Evolutionary conservation across 2,888 invertebrate genomes (phyloP).

Genomic region (Eubasilissa splendida): DNA sequence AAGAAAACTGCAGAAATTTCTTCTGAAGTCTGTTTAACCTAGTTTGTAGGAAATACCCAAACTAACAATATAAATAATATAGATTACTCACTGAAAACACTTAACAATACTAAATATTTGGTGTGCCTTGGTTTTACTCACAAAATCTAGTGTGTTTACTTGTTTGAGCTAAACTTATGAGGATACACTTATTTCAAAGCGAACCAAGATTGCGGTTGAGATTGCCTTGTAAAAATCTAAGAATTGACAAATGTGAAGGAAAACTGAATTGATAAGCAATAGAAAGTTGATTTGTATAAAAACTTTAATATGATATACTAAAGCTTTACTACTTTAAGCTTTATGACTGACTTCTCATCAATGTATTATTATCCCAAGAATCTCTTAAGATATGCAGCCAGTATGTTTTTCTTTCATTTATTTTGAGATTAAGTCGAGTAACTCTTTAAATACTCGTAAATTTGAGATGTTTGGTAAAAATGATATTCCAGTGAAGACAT

Average conservation of each 20-base stretch:
- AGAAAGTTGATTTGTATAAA: constrained; percentile 59
- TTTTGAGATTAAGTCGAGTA: constrained; percentile 57
- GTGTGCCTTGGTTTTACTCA: constrained; percentile 52
- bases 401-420: constrained; percentile 52
- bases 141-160: constrained; percentile 25
- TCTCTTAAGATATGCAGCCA: constrained; percentile 43
- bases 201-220: constrained; percentile 9
- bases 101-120: constrained; percentile 60
- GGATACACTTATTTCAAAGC: neutral
- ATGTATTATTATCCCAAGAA: constrained; percentile 50
- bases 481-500: constrained; percentile 45
- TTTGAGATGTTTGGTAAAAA: constrained; percentile 43
- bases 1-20: neutral
- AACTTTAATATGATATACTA: constrained; percentile 39
- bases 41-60: constrained; percentile 12
- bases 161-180: neutral
- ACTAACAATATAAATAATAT: constrained; percentile 24
- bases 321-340: constrained; percentile 58
- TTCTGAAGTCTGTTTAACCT: constrained; percentile 15
- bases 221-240: constrained; percentile 37
- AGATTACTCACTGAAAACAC: constrained; percentile 65
- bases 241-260: constrained; percentile 33
- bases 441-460: constrained; percentile 41
- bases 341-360: constrained; percentile 57
- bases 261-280: constrained; percentile 60